Percentiles rank a stretch among this genome's conserved stretches.
Conservation (phyloP, 2,797 vertebrate genomes). For the Astyanax mexicanus region DNA sequence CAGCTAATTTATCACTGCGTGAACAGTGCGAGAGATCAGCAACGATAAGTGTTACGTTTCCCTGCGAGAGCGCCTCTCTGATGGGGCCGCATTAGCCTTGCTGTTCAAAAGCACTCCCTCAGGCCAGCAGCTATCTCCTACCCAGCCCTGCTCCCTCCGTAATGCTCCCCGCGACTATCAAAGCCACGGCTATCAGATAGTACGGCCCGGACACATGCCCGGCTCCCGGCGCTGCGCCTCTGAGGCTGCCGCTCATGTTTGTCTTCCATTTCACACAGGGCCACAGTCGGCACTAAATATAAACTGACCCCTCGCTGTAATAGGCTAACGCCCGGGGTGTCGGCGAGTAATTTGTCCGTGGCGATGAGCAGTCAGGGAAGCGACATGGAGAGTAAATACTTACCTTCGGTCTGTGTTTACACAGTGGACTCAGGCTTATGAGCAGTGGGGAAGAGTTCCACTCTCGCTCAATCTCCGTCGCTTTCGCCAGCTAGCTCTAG, state of each 20-base stretch:
- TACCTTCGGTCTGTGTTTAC: constrained; percentile 63
- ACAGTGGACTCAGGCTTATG: constrained; percentile 68
- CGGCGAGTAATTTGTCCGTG: constrained; percentile 58
- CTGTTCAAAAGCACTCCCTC: constrained; percentile 50
- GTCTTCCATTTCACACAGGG: constrained; percentile 42
- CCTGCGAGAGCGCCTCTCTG: constrained; percentile 28
- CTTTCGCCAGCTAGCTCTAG: constrained; percentile 14
- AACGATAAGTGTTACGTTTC: constrained; percentile 45
- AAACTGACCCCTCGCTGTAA: constrained; percentile 52
- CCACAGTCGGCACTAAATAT: constrained; percentile 38
- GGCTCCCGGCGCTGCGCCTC: constrained; percentile 23
- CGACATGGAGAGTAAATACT: constrained; percentile 67
- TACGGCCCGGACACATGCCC: constrained; percentile 16
- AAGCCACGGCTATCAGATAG: constrained; percentile 40
- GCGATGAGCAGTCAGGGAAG: constrained; percentile 41
- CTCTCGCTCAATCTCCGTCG: constrained; percentile 4
- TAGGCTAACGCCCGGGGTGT: constrained; percentile 53
- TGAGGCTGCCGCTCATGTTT: constrained; percentile 38
- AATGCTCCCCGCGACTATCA: constrained; percentile 55
- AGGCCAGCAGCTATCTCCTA: constrained; percentile 48
- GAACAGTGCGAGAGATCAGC: constrained; percentile 46
- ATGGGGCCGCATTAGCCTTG: constrained; percentile 47
- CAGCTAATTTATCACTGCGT: constrained; percentile 58
- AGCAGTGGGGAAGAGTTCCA: constrained; percentile 41
- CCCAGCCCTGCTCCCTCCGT: constrained; percentile 49